These are phyloP conservation scores for Lasioglossum pauxillum DNA, from an alignment of 2,888 invertebrate species.

Conservation along the genomic window DNA sequence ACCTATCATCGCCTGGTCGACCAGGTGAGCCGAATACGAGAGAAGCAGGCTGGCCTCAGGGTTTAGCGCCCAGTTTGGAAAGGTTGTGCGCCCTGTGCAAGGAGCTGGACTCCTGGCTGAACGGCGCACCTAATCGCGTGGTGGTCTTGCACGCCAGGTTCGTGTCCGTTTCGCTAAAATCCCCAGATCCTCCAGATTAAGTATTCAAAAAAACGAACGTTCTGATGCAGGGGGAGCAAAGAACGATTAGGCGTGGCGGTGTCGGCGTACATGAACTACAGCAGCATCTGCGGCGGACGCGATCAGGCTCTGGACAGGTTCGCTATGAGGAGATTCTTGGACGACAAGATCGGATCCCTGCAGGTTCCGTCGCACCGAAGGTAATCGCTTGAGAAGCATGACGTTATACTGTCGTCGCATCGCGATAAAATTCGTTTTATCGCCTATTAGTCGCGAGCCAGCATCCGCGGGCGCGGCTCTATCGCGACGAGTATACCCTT, in stretches of 20 bases:
- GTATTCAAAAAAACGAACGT: neutral
- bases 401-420: slow-evolving; percentile 43
- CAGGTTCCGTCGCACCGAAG: slow-evolving; percentile 91
- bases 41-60: slow-evolving; percentile 94
- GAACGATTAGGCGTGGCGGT: slow-evolving; percentile 95
- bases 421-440: slow-evolving; percentile 51
- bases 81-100: slow-evolving; percentile 96
- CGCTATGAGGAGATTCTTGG: slow-evolving; percentile 96
- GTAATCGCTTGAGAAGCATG: slow-evolving; percentile 81
- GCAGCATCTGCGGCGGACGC: slow-evolving; percentile 93
- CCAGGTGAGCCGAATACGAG: slow-evolving; percentile 84
- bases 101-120: slow-evolving; percentile 96
- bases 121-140: slow-evolving; percentile 92
- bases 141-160: slow-evolving; percentile 95
- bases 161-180: slow-evolving; percentile 63
- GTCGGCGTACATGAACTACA: slow-evolving; percentile 97
- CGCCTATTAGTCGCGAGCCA: slow-evolving; percentile 37
- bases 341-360: slow-evolving; percentile 90
- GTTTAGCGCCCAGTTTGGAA: slow-evolving; percentile 95
- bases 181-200: neutral
- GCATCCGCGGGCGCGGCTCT: slow-evolving; percentile 31
- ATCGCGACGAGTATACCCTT: neutral
- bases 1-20: slow-evolving; percentile 90
- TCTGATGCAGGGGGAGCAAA: slow-evolving; percentile 89
- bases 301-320: slow-evolving; percentile 95